Conservation (phyloP, 2,797 vertebrate species). For the Gambusia yucatana region DNA sequence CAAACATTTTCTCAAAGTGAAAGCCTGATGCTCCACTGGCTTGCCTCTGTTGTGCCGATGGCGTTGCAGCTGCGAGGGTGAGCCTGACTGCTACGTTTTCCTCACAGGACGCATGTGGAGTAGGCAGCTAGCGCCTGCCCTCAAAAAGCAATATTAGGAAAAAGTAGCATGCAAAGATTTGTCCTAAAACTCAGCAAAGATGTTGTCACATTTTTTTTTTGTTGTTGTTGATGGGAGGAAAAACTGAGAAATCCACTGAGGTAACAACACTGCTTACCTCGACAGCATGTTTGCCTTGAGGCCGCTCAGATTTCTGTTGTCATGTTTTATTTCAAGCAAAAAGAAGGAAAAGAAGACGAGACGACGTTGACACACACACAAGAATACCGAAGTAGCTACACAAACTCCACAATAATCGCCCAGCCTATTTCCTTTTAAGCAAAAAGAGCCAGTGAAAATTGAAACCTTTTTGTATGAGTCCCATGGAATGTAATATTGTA, state of each 20-base stretch:
- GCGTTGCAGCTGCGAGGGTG: background rate
- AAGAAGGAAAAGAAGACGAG: background rate
- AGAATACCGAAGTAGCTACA: background rate
- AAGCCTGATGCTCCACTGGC: slow-evolving; percentile 3
- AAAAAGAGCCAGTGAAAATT: background rate
- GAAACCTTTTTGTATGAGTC: background rate
- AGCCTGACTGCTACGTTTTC: background rate
- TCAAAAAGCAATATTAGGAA: background rate
- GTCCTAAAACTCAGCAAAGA: background rate
- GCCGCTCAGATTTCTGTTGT: background rate
- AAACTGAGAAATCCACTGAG: background rate
- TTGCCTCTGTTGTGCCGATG: background rate
- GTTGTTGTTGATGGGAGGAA: background rate
- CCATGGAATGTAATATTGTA: background rate
- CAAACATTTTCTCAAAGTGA: background rate
- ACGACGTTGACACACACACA: background rate
- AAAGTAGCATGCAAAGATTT: background rate
- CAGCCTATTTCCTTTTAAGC: background rate
- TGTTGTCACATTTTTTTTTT: background rate
- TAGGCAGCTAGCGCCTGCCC: background rate
- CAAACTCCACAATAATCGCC: background rate
- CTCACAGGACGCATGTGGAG: background rate
- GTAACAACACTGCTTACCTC: background rate
- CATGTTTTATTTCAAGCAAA: background rate
- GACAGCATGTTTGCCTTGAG: background rate